Base-by-base conservation (phyloP, 2,888 invertebrate genomes). In the Papilio gigon region DNA sequence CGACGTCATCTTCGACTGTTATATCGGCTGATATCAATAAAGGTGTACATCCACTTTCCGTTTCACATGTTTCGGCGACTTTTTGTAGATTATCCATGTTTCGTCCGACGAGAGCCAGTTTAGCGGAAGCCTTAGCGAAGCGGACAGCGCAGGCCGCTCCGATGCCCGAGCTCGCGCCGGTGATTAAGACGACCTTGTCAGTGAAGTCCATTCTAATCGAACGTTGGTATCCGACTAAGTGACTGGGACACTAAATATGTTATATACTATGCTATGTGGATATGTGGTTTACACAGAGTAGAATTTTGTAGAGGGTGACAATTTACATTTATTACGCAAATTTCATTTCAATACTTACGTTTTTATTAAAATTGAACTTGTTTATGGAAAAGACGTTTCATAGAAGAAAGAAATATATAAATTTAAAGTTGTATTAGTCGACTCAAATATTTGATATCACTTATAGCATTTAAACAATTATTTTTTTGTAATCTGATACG, bases 121-220 rank as follows among this genome's bases (percentile, higher is more conserved):
- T 77, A 9, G 89, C 88, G 17, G 81, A 80, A 56, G 76, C 74
- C 62, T 82, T 80, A 0, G 90, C 88, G 65, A 90, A 89, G 42
- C 75, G 74, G 12, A 84, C 4, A 1, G 90, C 87, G 69, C 84
- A 85, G 12, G 83, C 80, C 4, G 88, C 86, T 20, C 90, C 90
- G 53, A 90, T 88, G 2, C 90, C 90, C 2, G 88, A 83, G 72
- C 89, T 88, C 11, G 88, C 88, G 4, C 90, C 90, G 2, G 90
- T 90, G 61, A 90, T 78, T 59, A 90, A 71, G 27, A 89, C 85
- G 40, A 90, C 89, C 84, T 88, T 88, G 61, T 83, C 76, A 20
- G 74, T 75, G 77, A 88, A 89, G 76, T 82, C 80, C 90, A 90
- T 90, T 71, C 73, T 77, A 72, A 80, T 79, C 80, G 82, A 76